Conservation (phyloP, 2,113 vertebrate species). For the Daubentonia madagascariensis region DNA sequence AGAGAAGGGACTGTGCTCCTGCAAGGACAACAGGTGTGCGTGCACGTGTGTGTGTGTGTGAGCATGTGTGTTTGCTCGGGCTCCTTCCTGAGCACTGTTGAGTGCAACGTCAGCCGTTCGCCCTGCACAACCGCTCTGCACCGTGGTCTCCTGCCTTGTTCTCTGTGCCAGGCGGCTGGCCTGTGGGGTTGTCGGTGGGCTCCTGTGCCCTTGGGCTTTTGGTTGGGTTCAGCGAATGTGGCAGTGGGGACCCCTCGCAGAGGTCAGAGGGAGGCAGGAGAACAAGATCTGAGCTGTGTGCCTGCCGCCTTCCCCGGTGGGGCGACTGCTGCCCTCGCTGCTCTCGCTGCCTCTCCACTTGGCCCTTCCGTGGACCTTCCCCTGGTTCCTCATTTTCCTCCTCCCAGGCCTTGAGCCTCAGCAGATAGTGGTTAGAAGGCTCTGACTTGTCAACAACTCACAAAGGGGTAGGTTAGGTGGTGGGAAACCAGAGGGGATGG, state of each 20-base stretch:
- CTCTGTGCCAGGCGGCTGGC: background rate
- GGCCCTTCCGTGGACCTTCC: background rate
- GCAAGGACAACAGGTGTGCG: too few species aligned
- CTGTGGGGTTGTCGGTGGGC: rapidly evolving
- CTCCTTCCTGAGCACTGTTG: too few species aligned
- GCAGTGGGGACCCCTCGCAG: background rate
- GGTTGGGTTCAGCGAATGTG: background rate
- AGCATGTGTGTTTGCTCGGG: rapidly evolving
- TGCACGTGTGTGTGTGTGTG: too few species aligned
- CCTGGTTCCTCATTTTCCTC: background rate
- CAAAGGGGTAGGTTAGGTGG: background rate
- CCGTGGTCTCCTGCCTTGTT: too few species aligned
- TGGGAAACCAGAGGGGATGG: rapidly evolving
- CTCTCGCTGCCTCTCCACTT: rapidly evolving
- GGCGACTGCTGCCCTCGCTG: background rate
- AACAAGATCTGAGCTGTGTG: rapidly evolving
- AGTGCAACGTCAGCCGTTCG: rapidly evolving
- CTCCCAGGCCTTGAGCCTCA: background rate
- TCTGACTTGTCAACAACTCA: rapidly evolving
- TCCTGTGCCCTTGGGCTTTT: background rate
- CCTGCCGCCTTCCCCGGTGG: background rate
- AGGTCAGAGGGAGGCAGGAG: background rate
- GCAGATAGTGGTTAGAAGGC: rapidly evolving
- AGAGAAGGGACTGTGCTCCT: rapidly evolving
- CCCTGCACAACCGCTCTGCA: background rate